Base-by-base conservation (phyloP, 2,113 vertebrate genomes). In the Menidia beryllina region DNA sequence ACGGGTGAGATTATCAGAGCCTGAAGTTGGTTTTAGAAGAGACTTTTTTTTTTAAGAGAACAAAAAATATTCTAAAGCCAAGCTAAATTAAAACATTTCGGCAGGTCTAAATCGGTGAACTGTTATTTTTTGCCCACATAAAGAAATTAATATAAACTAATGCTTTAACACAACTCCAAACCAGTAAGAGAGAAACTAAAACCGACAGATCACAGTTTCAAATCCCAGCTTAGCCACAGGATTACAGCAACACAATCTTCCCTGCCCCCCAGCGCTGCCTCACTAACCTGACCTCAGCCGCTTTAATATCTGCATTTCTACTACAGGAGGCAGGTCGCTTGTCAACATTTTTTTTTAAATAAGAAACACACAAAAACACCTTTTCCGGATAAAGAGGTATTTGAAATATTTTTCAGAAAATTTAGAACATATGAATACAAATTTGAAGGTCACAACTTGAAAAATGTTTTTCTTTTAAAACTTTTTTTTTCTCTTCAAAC, bases 1-100 rank as follows among this genome's bases (percentile, higher is more conserved):
- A 74, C 98, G 96, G 13, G 96, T 93, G 13, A 99, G 92, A 77
- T 95, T 97, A 89, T 98, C 98, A 87, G 92, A 89, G 6, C 83
- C 91, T 93, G 77, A 1, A 23, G 69, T 19, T 10, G 17, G 65
- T 59, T 60, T 56, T 1, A 55, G 26, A 57, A 65, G 7, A 69
- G 2, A 61, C 24, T 26, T 52, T 51, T 49, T 23, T 12, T 34
- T 21, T 51, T 24, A 69, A 36, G 9, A 41, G 25, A 43, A 21
- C 34, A 50, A 51, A 50, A 19, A 53, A 20, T 62, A 38, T 20
- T 3, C 36, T 0, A 14, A 50, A 72, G 12, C 30, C 10, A 34
- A 34, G 10, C 30, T 34, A 34, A 45, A 27, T 11, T 21, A 14
- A 64, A 39, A 68, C 56, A n/a, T 64, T 63, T 49, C 9, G 36